Conservation (phyloP, 2,113 vertebrate genomes). For the Syngnathus floridae region DNA sequence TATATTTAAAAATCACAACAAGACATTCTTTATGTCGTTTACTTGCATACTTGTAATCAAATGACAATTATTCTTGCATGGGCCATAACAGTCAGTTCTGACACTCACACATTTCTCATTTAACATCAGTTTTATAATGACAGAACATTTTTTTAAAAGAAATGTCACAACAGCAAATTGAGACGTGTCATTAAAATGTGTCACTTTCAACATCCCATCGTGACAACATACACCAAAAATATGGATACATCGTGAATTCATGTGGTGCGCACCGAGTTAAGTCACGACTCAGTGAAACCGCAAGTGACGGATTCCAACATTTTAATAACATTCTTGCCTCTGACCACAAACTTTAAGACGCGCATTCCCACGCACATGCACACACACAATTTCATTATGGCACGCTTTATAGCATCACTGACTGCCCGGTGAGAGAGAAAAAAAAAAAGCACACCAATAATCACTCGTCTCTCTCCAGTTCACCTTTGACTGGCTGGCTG, state of each 20-base stretch:
- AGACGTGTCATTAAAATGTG: neutral
- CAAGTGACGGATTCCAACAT: slow-evolving; percentile 27
- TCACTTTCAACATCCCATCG: neutral
- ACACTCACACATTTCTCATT: slow-evolving; percentile 15
- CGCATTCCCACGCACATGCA: slow-evolving; percentile 11
- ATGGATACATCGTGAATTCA: slow-evolving; percentile 16
- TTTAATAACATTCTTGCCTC: slow-evolving; percentile 38
- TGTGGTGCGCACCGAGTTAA: slow-evolving; percentile 18
- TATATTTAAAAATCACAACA: slow-evolving; percentile 3
- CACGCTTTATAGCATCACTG: slow-evolving; percentile 4
- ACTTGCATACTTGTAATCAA: neutral
- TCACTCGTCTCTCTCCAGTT: slow-evolving; percentile 35
- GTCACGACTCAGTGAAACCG: slow-evolving; percentile 34
- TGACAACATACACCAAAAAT: slow-evolving; percentile 2
- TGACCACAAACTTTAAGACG: slow-evolving; percentile 20
- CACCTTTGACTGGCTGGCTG: slow-evolving; percentile 37
- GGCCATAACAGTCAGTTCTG: slow-evolving; percentile 6
- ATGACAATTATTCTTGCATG: neutral
- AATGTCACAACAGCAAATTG: neutral
- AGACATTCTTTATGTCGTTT: slow-evolving; percentile 12
- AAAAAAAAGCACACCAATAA: slow-evolving; percentile 11
- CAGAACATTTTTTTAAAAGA: neutral
- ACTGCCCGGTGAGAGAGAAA: neutral
- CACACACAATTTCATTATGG: neutral
- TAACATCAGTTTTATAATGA: neutral